Base-by-base conservation (phyloP, 1,140 invertebrate genomes). In the Procambarus virginalis region DNA sequence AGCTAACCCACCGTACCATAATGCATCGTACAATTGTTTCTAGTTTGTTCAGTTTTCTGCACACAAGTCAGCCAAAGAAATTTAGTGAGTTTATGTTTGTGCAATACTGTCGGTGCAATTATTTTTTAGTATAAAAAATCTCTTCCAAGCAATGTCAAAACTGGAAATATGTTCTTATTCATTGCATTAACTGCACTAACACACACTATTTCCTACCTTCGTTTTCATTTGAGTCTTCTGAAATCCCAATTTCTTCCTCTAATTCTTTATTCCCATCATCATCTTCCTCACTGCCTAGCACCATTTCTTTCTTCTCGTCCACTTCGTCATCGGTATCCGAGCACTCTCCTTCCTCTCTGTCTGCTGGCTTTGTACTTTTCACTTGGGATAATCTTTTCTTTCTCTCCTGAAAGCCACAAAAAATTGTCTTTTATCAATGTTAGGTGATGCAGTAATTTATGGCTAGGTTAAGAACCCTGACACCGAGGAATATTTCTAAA, bases 341-440 rank as follows among this genome's bases (percentile, higher is more conserved):
- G 34, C 68, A 73, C 10, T 73, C 68, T 73, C 68, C 68, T 20
- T 73, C 68, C 68, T 73, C 68, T 34, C n/a, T 73, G n/a, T 73
- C 68, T 73, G 68, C 68, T 10, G 10, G 5, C 5, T 73, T 8
- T 34, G 10, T 20, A 10, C 3, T n/a, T 34, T 73, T 73, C 68
- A 73, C n/a, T 22, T 34, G 22, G n/a, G 68, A 3, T 73, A 73
- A 4, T 10, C 10, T 73, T 73, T 73, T 73, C 68, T 73, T 73
- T 73, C 34, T 73, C 5, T 34, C 68, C 68, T 73, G 68, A 34
- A 73, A 73, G n/a, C n/a, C 68, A 73, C 20, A 73, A 73, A 73
- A 73, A 4, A 6, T 73, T 5, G 5, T 73, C 68, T 73, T 73
- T 34, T 34, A 4, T 64, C 20, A 64, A 10, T 64, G 20, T 64